Percentiles rank a stretch among this genome's conserved stretches.
phyloP scores from a whole-genome alignment of 1,140 invertebrate species.

The Bombyx mori region DNA sequence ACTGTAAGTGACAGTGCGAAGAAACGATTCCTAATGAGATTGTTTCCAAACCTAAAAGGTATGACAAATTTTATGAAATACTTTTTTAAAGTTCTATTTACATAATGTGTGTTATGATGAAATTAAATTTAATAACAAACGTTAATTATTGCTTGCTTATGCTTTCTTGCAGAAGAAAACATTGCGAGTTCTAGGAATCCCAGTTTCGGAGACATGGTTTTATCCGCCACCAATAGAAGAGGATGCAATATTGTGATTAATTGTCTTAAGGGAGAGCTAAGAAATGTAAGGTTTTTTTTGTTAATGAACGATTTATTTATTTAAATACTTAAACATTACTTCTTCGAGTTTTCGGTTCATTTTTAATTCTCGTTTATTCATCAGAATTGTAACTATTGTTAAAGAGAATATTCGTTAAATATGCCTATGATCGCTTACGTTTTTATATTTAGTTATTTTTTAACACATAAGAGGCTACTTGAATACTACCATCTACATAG shows the following conservation, averaged over 20 bases:
- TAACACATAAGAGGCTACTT: no score
- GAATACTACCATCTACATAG: no score
- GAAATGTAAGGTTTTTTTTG: conserved; percentile 22
- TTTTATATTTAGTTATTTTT: no score
- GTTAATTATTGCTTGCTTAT: conserved; percentile 2
- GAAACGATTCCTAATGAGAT: conserved; percentile 35
- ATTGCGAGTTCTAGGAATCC: not conserved
- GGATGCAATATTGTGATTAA: conserved; percentile 72
- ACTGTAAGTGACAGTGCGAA: conserved; percentile 65
- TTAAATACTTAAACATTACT: no score
- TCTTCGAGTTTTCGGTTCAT: no score
- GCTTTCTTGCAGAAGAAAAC: not conserved
- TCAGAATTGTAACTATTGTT: no score
- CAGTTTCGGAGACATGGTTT: conserved; percentile 33
- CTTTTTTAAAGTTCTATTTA: not conserved
- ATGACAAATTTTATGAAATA: conserved; percentile 1
- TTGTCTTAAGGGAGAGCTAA: conserved; percentile 20
- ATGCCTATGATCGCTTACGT: no score
- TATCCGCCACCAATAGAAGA: conserved; percentile 39
- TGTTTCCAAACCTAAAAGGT: conserved; percentile 38
- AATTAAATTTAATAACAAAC: not conserved
- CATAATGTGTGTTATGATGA: not conserved
- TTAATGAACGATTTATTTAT: no score
- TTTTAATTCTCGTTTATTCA: no score
- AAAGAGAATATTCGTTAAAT: no score